Evolutionary conservation across 2,113 vertebrate species (phyloP).

Genomic region (Callithrix jacchus): DNA sequence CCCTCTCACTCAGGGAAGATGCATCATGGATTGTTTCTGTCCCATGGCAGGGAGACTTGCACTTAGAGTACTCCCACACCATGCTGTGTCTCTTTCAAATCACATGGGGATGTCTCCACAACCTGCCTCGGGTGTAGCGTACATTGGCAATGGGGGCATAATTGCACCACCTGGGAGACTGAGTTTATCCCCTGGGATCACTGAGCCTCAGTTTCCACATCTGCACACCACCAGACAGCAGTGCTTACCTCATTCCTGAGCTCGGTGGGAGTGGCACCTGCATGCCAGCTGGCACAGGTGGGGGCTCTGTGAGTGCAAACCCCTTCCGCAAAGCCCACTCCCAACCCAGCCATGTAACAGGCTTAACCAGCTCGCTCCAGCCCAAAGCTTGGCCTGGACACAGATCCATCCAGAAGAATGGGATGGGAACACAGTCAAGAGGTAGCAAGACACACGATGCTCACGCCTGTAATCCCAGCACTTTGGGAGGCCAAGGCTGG

Average conservation of each 20-base stretch:
- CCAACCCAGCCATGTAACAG: fast-evolving
- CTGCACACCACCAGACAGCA: fast-evolving
- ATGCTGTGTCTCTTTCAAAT: fast-evolving
- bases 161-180: fast-evolving
- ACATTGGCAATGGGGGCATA: neutral
- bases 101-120: fast-evolving
- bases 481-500: too few relatives aligned
- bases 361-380: too few relatives aligned
- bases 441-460: neutral
- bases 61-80: neutral
- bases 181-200: neutral
- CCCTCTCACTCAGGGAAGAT: neutral
- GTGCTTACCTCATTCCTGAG: neutral
- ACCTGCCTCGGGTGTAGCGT: neutral
- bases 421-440: too few relatives aligned
- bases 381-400: neutral
- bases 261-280: fast-evolving
- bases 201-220: neutral
- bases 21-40: neutral
- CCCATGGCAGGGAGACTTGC: neutral
- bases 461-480: too few relatives aligned
- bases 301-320: too few relatives aligned
- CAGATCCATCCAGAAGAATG: neutral
- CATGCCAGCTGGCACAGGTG: neutral
- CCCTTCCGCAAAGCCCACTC: too few relatives aligned